Conservation (phyloP, 2,797 vertebrate genomes). For the Morus bassanus region DNA sequence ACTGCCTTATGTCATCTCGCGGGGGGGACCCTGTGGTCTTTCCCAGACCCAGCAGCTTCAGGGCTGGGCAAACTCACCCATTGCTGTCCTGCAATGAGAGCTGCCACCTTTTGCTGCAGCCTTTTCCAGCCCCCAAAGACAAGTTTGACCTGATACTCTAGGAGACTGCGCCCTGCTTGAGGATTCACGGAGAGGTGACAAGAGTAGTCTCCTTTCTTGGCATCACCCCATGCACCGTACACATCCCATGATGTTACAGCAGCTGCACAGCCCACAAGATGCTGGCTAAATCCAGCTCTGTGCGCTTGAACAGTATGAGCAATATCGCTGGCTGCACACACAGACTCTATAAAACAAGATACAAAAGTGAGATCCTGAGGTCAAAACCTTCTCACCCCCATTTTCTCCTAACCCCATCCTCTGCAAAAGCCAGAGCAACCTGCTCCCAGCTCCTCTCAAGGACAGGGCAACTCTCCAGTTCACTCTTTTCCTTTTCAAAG, state of each 20-base stretch:
- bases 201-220: background rate
- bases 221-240: background rate
- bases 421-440: background rate
- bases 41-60: background rate
- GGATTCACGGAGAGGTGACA: background rate
- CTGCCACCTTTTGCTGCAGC: background rate
- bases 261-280: background rate
- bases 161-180: background rate
- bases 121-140: background rate
- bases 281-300: background rate
- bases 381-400: background rate
- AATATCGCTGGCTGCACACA: background rate
- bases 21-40: accelerated
- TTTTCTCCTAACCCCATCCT: background rate
- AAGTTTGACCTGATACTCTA: too few relatives aligned
- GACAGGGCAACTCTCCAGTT: background rate
- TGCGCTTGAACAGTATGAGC: background rate
- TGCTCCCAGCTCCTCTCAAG: background rate
- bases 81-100: accelerated
- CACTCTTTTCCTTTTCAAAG: background rate
- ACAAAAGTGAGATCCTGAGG: background rate
- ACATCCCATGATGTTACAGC: background rate
- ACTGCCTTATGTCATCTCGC: accelerated
- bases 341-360: background rate
- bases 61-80: background rate